phyloP scores from a whole-genome alignment of 2,888 invertebrate species.

The Troglohyphantes excavatus region DNA sequence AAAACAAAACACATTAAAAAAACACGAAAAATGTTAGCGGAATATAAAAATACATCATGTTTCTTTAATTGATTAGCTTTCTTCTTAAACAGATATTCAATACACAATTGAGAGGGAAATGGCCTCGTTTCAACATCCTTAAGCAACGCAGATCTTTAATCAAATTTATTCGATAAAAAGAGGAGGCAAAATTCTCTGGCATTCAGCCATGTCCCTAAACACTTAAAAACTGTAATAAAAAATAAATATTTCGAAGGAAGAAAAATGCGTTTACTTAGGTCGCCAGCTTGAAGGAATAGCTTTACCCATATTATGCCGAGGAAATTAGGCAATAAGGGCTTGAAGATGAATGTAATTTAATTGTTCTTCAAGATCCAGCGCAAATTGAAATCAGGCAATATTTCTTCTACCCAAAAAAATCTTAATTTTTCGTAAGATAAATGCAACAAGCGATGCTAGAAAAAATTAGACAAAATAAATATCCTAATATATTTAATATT shows the following conservation, averaged over 20 bases:
- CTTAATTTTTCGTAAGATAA: constrained; percentile 4
- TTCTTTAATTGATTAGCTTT: constrained; percentile 3
- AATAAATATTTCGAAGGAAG: constrained; percentile 2
- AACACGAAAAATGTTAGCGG: neutral
- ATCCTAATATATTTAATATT: neutral
- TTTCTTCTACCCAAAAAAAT: neutral
- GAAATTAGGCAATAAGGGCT: neutral
- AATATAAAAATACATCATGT: neutral
- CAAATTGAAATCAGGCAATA: constrained; percentile 15
- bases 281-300: constrained; percentile 11
- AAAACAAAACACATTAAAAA: too few relatives aligned
- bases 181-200: constrained; percentile 11
- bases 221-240: constrained; percentile 16
- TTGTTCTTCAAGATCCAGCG: constrained; percentile 31
- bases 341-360: constrained; percentile 35
- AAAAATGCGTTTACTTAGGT: constrained; percentile 1
- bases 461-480: neutral
- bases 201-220: constrained; percentile 19
- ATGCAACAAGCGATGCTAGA: neutral
- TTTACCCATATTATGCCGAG: neutral
- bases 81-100: neutral
- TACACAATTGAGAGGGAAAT: neutral
- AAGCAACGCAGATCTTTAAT: constrained; percentile 7
- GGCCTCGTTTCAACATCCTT: neutral
- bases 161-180: constrained; percentile 3